Conservation (phyloP, 2,113 vertebrate species). For the Oenanthe oenanthe region DNA sequence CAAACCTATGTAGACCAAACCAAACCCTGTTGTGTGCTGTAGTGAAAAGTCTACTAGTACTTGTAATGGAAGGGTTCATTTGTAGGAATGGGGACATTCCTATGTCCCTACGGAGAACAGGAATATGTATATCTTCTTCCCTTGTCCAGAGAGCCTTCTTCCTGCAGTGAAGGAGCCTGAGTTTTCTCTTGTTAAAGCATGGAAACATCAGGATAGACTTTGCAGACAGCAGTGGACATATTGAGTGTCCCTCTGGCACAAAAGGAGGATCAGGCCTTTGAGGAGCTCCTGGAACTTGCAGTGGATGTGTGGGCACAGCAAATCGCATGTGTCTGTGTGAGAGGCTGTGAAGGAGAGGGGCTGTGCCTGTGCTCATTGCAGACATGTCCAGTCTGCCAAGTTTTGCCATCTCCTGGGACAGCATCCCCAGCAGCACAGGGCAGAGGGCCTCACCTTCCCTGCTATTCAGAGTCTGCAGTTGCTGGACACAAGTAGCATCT, state of each 20-base stretch:
- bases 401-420: neutral
- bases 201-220: neutral
- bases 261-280: neutral
- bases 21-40: neutral
- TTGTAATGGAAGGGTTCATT: neutral
- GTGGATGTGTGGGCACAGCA: neutral
- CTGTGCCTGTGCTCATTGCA: neutral
- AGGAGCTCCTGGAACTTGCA: neutral
- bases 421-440: neutral
- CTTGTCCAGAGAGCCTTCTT: neutral
- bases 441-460: neutral
- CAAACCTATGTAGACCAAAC: neutral
- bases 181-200: neutral
- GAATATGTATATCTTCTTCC: neutral
- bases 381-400: neutral
- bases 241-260: neutral
- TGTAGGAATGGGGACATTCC: neutral
- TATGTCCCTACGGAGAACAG: neutral
- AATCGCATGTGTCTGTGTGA: accelerated
- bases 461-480: neutral
- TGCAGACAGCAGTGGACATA: neutral
- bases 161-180: neutral
- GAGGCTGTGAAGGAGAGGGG: neutral
- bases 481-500: neutral
- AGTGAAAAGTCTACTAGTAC: neutral